phyloP scores from a whole-genome alignment of 2,888 invertebrate genomes.

The Drosophila eohydei region DNA sequence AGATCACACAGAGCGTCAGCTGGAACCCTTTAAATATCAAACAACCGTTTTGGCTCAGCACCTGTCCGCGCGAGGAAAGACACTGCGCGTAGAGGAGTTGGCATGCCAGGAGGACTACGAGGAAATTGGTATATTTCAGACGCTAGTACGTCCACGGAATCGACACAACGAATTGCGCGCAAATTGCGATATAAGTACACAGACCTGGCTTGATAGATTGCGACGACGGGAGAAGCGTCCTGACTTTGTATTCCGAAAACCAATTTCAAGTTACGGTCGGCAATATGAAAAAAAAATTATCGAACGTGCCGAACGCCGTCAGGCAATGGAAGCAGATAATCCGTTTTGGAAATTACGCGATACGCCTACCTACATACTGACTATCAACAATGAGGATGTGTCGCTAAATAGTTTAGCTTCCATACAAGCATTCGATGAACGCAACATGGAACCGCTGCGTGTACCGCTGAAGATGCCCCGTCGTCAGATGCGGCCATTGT shows the following conservation, averaged over 20 bases:
- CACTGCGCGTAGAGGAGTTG: slow-evolving; percentile 65
- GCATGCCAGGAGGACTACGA: slow-evolving; percentile 56
- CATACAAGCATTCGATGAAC: slow-evolving; percentile 70
- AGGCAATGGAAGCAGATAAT: slow-evolving; percentile 37
- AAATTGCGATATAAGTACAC: slow-evolving; percentile 62
- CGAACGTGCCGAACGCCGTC: slow-evolving; percentile 18
- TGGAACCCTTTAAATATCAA: slow-evolving; percentile 74
- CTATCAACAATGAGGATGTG: slow-evolving; percentile 38
- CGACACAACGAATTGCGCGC: slow-evolving; percentile 52
- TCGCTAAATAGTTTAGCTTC: slow-evolving; percentile 50
- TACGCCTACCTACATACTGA: slow-evolving; percentile 39
- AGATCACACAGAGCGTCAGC: slow-evolving; percentile 73
- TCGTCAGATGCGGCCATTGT: slow-evolving; percentile 54
- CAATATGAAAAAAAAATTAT: slow-evolving; percentile 36
- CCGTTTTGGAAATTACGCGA: slow-evolving; percentile 42
- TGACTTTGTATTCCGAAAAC: slow-evolving; percentile 43
- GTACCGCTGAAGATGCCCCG: slow-evolving; percentile 66
- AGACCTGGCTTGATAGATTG: slow-evolving; percentile 70
- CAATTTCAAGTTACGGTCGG: slow-evolving; percentile 40
- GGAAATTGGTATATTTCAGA: slow-evolving; percentile 68
- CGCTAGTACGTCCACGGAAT: not conserved
- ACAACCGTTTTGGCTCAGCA: slow-evolving; percentile 57
- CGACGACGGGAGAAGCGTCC: slow-evolving; percentile 36
- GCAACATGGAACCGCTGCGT: slow-evolving; percentile 78
- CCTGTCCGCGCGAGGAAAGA: slow-evolving; percentile 48